Evolutionary conservation across 2,888 invertebrate genomes (phyloP), one percentile per base, ranked within the genome.

Genomic region (Drosophila paranaensis): DNA sequence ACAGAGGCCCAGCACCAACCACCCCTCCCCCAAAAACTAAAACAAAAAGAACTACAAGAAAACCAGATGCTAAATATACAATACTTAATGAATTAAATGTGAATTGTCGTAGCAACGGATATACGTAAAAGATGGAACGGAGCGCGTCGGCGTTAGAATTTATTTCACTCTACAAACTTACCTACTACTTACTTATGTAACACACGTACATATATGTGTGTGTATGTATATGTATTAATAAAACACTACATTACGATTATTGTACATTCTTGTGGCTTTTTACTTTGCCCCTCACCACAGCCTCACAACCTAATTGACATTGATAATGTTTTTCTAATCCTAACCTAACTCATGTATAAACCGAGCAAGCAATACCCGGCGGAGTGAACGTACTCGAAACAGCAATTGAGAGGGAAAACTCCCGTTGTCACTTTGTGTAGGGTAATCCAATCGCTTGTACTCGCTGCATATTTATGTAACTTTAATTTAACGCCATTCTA

Each of bases 401-500:
- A 51, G n/a, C 13, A 42, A 6, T 27, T 11, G 30, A 43, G 43
- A 43, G 43, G 10, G 30, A 50, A 25, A 25, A 53, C 9, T n/a
- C n/a, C 39, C 5, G 37, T 37, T 45, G 30, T 46, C 42, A 43
- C 50, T 43, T 61, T 40, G 54, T 50, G 57, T 60, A 58, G 60
- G 69, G 75, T 54, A 80, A 57, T 63, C 33, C 57, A 71, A 61
- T 76, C 86, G 82, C 88, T 88, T 75, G 61, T 75, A 65, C 82
- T 70, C 84, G 84, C 74, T 81, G 2, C 1, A 20, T 20, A 20
- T 2, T 2, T 20, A 88, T 81, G 82, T 90, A 90, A 85, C 71
- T 89, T 71, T 84, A 85, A 85, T 91, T 91, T 91, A 88, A 89
- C 63, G 84, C 82, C 88, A 89, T 89, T 89, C 88, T 86, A 84